Base-by-base conservation (phyloP, 2,113 vertebrate species). In the Ptychochromis oligacanthus region DNA sequence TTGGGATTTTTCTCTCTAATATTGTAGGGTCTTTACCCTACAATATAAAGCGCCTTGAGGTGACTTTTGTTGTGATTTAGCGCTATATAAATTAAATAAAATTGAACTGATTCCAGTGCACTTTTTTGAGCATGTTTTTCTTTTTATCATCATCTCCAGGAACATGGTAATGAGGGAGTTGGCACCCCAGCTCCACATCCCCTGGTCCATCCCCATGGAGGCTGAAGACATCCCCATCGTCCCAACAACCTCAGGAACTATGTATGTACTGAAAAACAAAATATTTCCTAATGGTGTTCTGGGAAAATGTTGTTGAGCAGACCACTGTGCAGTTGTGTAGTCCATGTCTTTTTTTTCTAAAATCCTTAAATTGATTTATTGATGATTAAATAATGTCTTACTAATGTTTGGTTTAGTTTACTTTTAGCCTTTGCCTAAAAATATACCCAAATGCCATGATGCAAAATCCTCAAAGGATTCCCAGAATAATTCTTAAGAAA, bases 121-220 rank as follows among this genome's bases (percentile, higher is more conserved):
- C 28, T 61, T 62, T 36, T 11, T 17, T 17, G 8, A n/a, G n/a
- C n/a, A n/a, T 20, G 2, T 55, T 49, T 1, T 61, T 60, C 3
- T 5, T 43, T 24, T 67, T 79, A 31, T 83, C 17, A 26, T 20
- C 7, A 7, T 67, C 93, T 64, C 3, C 93, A 99, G 98, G 91
- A 99, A 99, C 91, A 98, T 99, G 95, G 97, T 99, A 18, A 99
- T 99, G 98, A 96, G 98, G 80, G 98, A 99, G 86, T 94, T 99
- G 64, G 98, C 97, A 60, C 98, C 98, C 2, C 98, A 99, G 92
- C 96, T 99, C 80, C 98, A 99, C 90, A 99, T 99, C 81, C 98
- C 98, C 22, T 99, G 98, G 98, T 99, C 98, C 76, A 97, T 99
- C 80, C 98, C 98, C 77, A 97, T 97, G 64, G 98, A 99, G 84